phyloP scores from a whole-genome alignment of 2,888 invertebrate genomes.

The Trachelus iudaicus region DNA sequence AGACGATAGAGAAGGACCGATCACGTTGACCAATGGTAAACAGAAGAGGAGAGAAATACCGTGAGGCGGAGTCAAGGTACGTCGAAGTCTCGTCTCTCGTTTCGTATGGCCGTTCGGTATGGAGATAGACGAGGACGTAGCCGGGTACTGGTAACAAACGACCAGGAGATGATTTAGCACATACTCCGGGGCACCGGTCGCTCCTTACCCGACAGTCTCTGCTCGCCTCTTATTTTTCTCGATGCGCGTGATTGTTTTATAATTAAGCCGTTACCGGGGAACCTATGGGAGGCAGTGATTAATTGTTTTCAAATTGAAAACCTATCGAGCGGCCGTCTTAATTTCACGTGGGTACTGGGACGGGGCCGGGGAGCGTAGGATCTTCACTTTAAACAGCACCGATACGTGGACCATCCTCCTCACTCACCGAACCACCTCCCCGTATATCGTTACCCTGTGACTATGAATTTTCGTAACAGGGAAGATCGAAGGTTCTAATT shows the following conservation, averaged over 20 bases:
- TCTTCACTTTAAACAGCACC: neutral
- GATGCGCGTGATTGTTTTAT: slow-evolving; percentile 63
- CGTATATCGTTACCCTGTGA: neutral
- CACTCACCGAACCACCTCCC: neutral
- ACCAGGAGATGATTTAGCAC: slow-evolving; percentile 64
- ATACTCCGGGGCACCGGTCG: slow-evolving; percentile 43
- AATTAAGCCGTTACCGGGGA: slow-evolving; percentile 61
- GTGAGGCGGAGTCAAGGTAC: neutral
- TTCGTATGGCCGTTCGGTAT: slow-evolving; percentile 16
- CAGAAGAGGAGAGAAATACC: neutral
- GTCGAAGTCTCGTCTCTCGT: slow-evolving; percentile 10
- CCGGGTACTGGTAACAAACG: slow-evolving; percentile 60
- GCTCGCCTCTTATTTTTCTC: slow-evolving; percentile 33
- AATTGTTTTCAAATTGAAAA: slow-evolving; percentile 64
- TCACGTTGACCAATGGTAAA: neutral
- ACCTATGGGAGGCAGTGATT: slow-evolving; percentile 49
- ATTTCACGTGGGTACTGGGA: slow-evolving; percentile 31
- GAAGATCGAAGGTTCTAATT: slow-evolving; percentile 6
- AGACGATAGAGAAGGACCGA: slow-evolving; percentile 21
- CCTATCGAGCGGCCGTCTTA: slow-evolving; percentile 53
- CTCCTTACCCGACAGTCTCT: slow-evolving; percentile 30
- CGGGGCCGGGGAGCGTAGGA: neutral
- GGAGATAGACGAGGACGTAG: slow-evolving; percentile 4
- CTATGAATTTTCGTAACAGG: neutral
- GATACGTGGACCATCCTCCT: neutral